A percentile compares a stretch with the other conserved stretches of the same genome.
These are phyloP conservation scores for Trypoxylon attenuatum DNA, from an alignment of 2,888 invertebrate genomes.

Conservation along the genomic window DNA sequence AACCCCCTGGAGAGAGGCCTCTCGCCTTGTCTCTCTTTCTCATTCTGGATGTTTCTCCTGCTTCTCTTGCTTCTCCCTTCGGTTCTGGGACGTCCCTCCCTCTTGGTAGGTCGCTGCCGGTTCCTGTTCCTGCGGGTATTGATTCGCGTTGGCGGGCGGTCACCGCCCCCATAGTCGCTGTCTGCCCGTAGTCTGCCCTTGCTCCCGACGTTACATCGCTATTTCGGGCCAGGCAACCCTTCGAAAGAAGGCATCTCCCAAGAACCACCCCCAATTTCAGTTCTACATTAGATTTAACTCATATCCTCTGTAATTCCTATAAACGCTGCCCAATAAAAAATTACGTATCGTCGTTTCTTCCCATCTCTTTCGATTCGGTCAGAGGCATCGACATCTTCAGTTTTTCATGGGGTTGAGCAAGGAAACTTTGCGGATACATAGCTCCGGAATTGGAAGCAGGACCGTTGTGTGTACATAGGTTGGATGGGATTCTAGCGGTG, in stretches of 20 bases:
- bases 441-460: background rate
- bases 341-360: background rate
- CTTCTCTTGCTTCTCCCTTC: conserved; percentile 32
- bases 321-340: background rate
- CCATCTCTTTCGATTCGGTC: background rate
- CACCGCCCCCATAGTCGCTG: conserved; percentile 73
- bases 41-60: conserved; percentile 23
- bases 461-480: background rate
- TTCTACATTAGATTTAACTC: no score
- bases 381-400: background rate
- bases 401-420: background rate
- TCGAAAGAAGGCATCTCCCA: no score
- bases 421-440: background rate
- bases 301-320: no score
- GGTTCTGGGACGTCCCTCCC: background rate
- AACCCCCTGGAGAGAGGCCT: no score
- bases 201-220: conserved; percentile 56
- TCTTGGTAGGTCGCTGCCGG: conserved; percentile 62
- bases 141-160: conserved; percentile 75
- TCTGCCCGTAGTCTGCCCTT: conserved; percentile 73
- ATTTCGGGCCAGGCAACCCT: conserved; percentile 68
- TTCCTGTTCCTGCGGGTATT: conserved; percentile 75
- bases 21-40: conserved; percentile 17
- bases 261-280: conserved; percentile 31
- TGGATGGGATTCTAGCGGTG: no score